Evolutionary conservation across 2,888 invertebrate species (phyloP), one percentile per base, ranked within the genome.

Genomic region (Herminia tarsipennalis): DNA sequence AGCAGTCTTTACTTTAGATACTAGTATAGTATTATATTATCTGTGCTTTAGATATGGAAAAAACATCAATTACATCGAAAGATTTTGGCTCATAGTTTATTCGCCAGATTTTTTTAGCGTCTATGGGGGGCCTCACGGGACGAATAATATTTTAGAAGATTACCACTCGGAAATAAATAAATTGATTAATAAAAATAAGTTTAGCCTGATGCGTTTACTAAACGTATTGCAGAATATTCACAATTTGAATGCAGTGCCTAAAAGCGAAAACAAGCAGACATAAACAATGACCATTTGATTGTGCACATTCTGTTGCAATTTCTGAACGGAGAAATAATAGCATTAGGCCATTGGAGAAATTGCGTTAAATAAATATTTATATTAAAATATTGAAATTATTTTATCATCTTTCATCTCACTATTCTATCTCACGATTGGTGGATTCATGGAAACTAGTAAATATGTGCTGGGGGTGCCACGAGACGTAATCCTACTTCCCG

Each of bases 161-260:
- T 18, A 18, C 20, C 20, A 18, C 20, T 18, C 20, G 4, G n/a
- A n/a, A n/a, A n/a, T n/a, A n/a, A n/a, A n/a, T n/a, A 18, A 18
- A 18, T 18, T 18, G 5, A 18, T 18, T 5, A 18, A 18, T 18
- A 18, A 18, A 18, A 18, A 18, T 18, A 18, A 3, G 3, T 3
- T 22, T 12, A 9, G 3, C 13, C 12, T 10, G 12, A 2, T 44
- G 30, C 24, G 45, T 54, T 18, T 18, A 18, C 20, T 18, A 18
- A 18, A 18, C 5, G 20, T 18, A 18, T 4, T 18, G 20, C 20
- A 18, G 20, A 18, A 18, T 18, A 18, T 18, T 5, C 20, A 18
- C 20, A 18, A 18, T 18, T 18, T 18, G 20, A 18, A 18, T 5
- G 20, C 20, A 18, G 20, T 18, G 20, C 20, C 20, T 18, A 18